A percentile compares a stretch with the other conserved stretches of the same genome.
Evolutionary conservation across 2,888 invertebrate genomes (phyloP).

Genomic region (Formica aserva): DNA sequence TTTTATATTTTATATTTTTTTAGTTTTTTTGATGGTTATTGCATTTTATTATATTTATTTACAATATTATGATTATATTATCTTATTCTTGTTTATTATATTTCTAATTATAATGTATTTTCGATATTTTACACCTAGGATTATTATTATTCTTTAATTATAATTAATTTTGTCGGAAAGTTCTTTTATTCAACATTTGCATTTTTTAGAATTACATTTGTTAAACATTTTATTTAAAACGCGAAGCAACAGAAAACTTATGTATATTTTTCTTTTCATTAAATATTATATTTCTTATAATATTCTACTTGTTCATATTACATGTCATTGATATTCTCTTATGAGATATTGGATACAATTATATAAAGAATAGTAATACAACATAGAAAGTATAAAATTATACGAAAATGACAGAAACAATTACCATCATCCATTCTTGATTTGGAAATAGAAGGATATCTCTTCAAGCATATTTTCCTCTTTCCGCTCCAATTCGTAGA

Average conservation of each 20-base stretch:
- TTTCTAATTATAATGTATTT: background rate
- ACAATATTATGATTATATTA: background rate
- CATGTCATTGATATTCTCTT: background rate
- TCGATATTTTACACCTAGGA: background rate
- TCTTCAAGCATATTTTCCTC: slow-evolving; percentile 11
- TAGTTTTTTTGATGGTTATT: background rate
- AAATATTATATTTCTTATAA: background rate
- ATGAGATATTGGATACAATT: background rate
- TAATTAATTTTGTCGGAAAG: background rate
- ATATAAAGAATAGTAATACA: background rate
- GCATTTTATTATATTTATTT: background rate
- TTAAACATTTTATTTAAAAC: background rate
- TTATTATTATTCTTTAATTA: background rate
- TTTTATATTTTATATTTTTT: background rate
- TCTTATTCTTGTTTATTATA: background rate
- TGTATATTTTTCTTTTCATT: background rate
- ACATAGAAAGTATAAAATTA: slow-evolving; percentile 10
- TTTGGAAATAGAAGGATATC: background rate
- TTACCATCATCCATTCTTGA: slow-evolving; percentile 14
- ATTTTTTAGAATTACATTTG: background rate
- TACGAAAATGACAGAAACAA: background rate
- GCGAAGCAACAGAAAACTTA: background rate
- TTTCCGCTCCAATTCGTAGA: slow-evolving; percentile 31
- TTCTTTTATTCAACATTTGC: background rate
- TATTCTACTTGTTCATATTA: background rate